Evolutionary conservation across 2,797 vertebrate genomes (phyloP).

Genomic region (Gymnothorax reevesii): DNA sequence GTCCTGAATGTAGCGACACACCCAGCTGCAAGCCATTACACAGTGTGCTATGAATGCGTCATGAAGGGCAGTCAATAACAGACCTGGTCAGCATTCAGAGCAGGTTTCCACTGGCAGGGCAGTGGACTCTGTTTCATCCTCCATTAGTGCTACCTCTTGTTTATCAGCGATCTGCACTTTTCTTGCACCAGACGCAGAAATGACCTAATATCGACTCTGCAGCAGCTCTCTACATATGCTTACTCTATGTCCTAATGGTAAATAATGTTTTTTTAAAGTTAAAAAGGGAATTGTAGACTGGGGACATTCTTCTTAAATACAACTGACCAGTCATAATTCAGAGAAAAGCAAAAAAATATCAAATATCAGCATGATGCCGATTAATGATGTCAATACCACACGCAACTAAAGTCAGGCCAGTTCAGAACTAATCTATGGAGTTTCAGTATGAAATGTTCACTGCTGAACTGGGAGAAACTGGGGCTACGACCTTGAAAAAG

Average conservation of each 20-base stretch:
- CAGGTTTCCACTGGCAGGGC: background rate
- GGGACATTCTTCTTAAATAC: background rate
- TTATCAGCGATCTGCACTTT: background rate
- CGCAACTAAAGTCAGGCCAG: background rate
- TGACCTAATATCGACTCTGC: background rate
- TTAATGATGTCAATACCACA: background rate
- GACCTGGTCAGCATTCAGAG: background rate
- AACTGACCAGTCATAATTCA: background rate
- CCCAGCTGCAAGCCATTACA: background rate
- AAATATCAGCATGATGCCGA: background rate
- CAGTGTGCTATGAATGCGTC: background rate
- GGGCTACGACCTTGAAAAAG: background rate
- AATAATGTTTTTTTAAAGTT: background rate
- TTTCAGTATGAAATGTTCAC: background rate
- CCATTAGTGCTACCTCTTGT: background rate
- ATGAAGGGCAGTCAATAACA: background rate
- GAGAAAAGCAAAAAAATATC: background rate
- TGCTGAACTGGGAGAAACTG: background rate
- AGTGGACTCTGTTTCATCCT: background rate
- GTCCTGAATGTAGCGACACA: background rate
- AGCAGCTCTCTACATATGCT: background rate
- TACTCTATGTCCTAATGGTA: background rate
- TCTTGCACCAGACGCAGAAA: background rate
- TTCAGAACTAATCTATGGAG: background rate
- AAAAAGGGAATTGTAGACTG: background rate